Base-by-base conservation (phyloP, 2,888 invertebrate species). In the Eristalis pertinax region DNA sequence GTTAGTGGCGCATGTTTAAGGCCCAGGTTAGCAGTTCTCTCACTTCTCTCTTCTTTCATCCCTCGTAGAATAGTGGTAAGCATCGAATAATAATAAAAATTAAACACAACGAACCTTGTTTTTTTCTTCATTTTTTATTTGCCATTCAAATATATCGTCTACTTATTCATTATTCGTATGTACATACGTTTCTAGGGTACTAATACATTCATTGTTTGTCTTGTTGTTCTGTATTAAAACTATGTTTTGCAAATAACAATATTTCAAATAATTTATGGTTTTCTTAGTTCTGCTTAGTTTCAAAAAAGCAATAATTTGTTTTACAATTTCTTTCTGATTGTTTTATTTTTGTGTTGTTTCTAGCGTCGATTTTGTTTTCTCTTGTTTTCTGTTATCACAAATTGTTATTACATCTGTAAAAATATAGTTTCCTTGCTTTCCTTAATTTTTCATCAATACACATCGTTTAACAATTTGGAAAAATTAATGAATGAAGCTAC, bases 131-230 rank as follows among this genome's bases (percentile, higher is more conserved):
- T 22, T 70, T n/a, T 77, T 70, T 78, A 78, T 78, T 78, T 70
- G 56, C 35, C 78, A 70, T 78, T 78, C 38, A 78, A 78, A 70
- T 63, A 77, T 50, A 50, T 58, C 24, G 68, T 35, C 43, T 63
- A 68, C 63, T 73, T 63, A 74, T 69, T 63, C 62, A 62, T 35
- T n/a, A n/a, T n/a, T n/a, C n/a, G n/a, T 69, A 73, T 43, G 63
- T 62, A 43, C 26, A 22, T 63, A 26, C 60, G 13, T 19, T 63
- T 62, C 29, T 58, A 24, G 62, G 38, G 19, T 41, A 41, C 62
- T 60, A 60, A 50, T 64, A 70, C 69, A 77, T 70, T 35, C 10
- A 50, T 35, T 38, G 8, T 70, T 58, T 69, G n/a, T n/a, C 11
- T 64, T 19, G 35, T 50, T 19, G 35, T 35, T 63, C 63, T 69